Conservation (phyloP, 2,888 invertebrate species). For the Mylabris sibirica region DNA sequence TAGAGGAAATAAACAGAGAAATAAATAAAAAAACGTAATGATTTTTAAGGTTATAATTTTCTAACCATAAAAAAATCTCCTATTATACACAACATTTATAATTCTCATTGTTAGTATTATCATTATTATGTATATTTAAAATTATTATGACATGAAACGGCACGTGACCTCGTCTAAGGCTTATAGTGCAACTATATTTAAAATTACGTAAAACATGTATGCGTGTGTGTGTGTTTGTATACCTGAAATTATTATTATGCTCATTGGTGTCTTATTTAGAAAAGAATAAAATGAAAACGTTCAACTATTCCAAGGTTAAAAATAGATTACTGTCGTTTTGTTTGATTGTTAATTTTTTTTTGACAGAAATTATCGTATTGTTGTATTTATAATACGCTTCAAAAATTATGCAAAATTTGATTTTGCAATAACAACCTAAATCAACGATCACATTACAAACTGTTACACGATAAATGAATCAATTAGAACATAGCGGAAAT, state of each 20-base stretch:
- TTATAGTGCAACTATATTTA: not conserved
- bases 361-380: constrained; percentile 35
- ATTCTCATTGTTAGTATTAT: not conserved
- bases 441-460: not conserved
- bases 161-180: not conserved
- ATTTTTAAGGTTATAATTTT: not conserved
- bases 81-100: not conserved
- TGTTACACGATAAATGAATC: too few species aligned
- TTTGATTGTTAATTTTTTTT: constrained; percentile 25
- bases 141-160: constrained; percentile 7
- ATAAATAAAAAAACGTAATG: not conserved
- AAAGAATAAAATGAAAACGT: constrained; percentile 32
- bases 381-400: constrained; percentile 15
- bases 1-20: too few species aligned
- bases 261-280: constrained; percentile 8
- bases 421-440: constrained; percentile 40
- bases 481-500: too few species aligned
- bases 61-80: not conserved
- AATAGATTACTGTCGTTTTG: constrained; percentile 11
- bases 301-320: constrained; percentile 44
- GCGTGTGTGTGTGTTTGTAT: not conserved
- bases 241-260: constrained; percentile 16
- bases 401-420: constrained; percentile 39
- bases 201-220: not conserved
- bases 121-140: not conserved